Percentiles rank a stretch among this genome's conserved stretches.
These are phyloP conservation scores for Oryzias dopingdopingensis DNA, from an alignment of 2,797 vertebrate species.

Conservation along the genomic window DNA sequence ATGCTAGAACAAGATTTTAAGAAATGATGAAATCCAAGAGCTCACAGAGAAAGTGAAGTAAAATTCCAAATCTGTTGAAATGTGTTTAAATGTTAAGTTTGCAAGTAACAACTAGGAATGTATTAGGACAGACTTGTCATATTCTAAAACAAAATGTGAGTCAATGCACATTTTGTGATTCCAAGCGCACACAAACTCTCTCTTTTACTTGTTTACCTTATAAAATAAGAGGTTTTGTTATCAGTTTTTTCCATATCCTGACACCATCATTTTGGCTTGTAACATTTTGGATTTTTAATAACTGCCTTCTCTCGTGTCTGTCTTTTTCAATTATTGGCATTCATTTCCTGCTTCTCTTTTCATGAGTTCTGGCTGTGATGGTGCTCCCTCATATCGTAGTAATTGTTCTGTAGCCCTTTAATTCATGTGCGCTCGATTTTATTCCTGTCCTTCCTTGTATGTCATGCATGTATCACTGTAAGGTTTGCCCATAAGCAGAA, in stretches of 20 bases:
- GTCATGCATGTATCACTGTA: slow-evolving; percentile 67
- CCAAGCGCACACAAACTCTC: background rate
- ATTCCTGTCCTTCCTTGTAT: slow-evolving; percentile 50
- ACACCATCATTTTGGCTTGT: slow-evolving; percentile 6
- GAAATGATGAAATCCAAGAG: too few relatives aligned
- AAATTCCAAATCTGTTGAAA: too few relatives aligned
- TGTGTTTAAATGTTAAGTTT: too few relatives aligned
- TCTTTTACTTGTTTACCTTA: slow-evolving; percentile 4
- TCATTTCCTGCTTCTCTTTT: slow-evolving; percentile 40
- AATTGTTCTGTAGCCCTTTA: slow-evolving; percentile 43
- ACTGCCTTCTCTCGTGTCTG: slow-evolving; percentile 31
- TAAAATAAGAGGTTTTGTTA: background rate
- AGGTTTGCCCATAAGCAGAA: slow-evolving; percentile 56
- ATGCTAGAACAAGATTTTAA: too few relatives aligned
- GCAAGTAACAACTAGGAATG: too few relatives aligned
- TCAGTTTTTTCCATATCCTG: slow-evolving; percentile 9
- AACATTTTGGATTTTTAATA: slow-evolving; percentile 49
- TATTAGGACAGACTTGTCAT: too few relatives aligned
- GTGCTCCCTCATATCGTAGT: slow-evolving; percentile 49
- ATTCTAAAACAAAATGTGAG: too few relatives aligned
- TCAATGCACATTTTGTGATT: too few relatives aligned
- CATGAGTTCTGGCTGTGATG: slow-evolving; percentile 37
- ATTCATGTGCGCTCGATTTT: slow-evolving; percentile 23
- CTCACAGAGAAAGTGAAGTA: too few relatives aligned
- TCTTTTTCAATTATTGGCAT: slow-evolving; percentile 57